Percentiles rank a stretch among this genome's conserved stretches.
Evolutionary conservation across 1,140 invertebrate species (phyloP).

Genomic region (Lepidurus packardi): DNA sequence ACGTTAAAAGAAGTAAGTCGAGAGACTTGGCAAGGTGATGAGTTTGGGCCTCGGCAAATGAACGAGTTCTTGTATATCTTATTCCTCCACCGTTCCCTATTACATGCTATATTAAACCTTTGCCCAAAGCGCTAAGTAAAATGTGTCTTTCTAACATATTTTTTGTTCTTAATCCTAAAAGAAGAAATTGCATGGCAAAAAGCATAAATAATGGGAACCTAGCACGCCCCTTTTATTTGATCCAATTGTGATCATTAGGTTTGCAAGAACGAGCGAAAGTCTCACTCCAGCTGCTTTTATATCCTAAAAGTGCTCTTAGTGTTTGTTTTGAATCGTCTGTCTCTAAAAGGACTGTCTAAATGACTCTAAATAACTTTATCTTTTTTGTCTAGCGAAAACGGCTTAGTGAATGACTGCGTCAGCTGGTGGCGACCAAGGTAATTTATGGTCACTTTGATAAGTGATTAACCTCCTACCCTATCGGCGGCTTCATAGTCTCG

Average conservation of each 20-base stretch:
- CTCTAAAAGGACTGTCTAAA: too few species aligned
- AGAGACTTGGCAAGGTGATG: too few species aligned
- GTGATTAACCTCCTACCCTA: too few species aligned
- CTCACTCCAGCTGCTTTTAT: neutral
- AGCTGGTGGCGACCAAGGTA: too few species aligned
- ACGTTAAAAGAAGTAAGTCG: too few species aligned
- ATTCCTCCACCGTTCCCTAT: neutral
- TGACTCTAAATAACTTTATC: too few species aligned
- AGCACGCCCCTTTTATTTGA: neutral
- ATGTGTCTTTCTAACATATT: neutral
- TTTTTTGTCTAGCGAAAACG: too few species aligned
- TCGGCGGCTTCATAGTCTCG: too few species aligned
- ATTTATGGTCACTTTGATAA: too few species aligned
- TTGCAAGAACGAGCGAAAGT: neutral
- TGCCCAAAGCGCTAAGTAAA: neutral
- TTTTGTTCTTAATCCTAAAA: neutral
- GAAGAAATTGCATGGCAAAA: neutral
- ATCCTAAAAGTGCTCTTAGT: neutral
- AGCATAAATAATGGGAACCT: neutral
- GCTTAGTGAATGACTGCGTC: too few species aligned
- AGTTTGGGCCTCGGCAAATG: too few species aligned
- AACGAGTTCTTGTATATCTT: neutral
- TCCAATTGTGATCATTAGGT: neutral
- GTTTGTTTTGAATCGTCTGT: too few species aligned
- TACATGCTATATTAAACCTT: neutral